Percentiles rank a stretch among this genome's conserved stretches.
phyloP scores from a whole-genome alignment of 2,797 vertebrate genomes.

The Lateolabrax maculatus region DNA sequence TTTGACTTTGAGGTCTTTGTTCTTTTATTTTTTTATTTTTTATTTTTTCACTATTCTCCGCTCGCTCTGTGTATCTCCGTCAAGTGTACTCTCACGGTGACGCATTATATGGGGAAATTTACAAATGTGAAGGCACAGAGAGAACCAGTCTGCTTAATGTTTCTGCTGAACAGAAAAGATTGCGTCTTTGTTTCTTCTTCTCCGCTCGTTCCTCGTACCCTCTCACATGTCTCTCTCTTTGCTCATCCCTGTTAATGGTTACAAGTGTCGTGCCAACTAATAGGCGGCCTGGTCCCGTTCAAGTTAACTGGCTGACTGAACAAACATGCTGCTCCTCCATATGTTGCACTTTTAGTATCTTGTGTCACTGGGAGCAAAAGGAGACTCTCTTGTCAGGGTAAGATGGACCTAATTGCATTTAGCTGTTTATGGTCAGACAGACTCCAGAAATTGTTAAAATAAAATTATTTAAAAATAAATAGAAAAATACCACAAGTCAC shows the following conservation, averaged over 20 bases:
- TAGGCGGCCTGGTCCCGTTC: constrained; percentile 26
- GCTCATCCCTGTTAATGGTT: constrained; percentile 45
- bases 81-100: constrained; percentile 44
- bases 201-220: neutral
- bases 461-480: neutral
- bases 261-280: constrained; percentile 25
- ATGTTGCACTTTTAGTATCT: constrained; percentile 14
- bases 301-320: constrained; percentile 33
- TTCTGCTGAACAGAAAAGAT: constrained; percentile 40
- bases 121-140: constrained; percentile 50
- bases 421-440: neutral
- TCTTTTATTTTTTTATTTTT: constrained; percentile 22
- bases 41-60: constrained; percentile 10
- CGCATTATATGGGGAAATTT: constrained; percentile 30
- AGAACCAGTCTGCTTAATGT: constrained; percentile 51
- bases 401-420: neutral
- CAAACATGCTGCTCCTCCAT: constrained; percentile 14
- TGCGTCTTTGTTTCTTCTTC: constrained; percentile 38
- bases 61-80: constrained; percentile 32
- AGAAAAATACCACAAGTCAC: neutral
- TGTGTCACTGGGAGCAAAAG: neutral
- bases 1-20: constrained; percentile 67
- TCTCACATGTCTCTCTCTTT: constrained; percentile 16
- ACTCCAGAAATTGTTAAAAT: neutral
- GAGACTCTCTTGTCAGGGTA: neutral